A percentile compares a stretch with the other conserved stretches of the same genome.
Conservation (phyloP, 2,113 vertebrate species). For the Pomatorhinus ruficollis region DNA sequence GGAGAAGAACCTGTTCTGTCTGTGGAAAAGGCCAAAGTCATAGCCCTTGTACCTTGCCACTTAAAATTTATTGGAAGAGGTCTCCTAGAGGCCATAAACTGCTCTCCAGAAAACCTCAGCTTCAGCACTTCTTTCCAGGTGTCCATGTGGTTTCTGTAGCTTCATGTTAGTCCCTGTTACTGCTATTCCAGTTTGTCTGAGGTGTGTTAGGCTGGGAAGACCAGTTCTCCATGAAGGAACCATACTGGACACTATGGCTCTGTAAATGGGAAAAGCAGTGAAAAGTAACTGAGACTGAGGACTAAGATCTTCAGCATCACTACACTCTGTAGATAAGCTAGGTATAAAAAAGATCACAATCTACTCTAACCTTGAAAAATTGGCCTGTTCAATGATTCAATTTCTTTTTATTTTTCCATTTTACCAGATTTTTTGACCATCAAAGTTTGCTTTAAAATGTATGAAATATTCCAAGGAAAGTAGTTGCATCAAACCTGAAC, state of each 20-base stretch:
- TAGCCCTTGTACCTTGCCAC: neutral
- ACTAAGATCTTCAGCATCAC: neutral
- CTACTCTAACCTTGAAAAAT: neutral
- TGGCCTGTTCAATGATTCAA: neutral
- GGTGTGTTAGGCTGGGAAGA: neutral
- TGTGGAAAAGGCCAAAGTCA: neutral
- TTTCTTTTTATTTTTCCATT: neutral
- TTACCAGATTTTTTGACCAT: neutral
- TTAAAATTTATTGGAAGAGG: neutral
- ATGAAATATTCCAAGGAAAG: neutral
- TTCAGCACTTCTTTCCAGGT: neutral
- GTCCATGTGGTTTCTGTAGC: neutral
- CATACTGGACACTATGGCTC: rapidly evolving
- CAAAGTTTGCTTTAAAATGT: neutral
- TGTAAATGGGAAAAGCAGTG: neutral
- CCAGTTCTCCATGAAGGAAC: neutral
- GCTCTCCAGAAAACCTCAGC: neutral
- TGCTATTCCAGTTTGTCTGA: neutral
- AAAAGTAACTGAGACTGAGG: neutral
- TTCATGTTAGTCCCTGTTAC: neutral
- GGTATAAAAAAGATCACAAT: neutral
- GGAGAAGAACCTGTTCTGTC: neutral
- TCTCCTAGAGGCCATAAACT: neutral
- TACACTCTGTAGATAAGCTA: neutral
- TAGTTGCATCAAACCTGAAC: neutral